These are phyloP conservation scores for Molossus molossus DNA, from an alignment of 2,797 vertebrate species.

Conservation along the genomic window DNA sequence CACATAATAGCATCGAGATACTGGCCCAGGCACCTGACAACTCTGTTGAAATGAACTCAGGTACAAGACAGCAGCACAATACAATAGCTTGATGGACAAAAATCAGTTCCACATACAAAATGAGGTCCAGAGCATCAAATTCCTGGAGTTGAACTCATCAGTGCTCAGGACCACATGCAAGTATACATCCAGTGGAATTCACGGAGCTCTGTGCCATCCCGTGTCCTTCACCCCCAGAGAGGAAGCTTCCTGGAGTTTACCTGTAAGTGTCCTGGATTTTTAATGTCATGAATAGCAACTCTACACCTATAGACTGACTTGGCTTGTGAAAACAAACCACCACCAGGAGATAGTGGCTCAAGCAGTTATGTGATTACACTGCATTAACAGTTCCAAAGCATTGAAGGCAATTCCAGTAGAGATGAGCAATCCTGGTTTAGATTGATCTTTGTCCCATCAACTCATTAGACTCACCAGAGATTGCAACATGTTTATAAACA, in stretches of 20 bases:
- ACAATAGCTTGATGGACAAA: not conserved
- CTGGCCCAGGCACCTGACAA: not conserved
- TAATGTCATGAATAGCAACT: not conserved
- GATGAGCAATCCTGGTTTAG: not conserved
- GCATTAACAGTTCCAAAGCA: conserved; percentile 25
- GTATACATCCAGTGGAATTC: not conserved
- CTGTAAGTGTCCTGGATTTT: not conserved
- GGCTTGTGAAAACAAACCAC: not conserved
- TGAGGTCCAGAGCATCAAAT: not conserved
- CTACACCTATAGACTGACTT: not conserved
- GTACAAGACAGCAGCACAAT: not conserved
- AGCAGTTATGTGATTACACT: not conserved
- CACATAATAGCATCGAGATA: not conserved
- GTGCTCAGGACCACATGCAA: not conserved
- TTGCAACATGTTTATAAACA: not conserved
- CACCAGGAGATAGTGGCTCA: not conserved
- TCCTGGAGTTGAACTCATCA: not conserved
- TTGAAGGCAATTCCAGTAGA: conserved; percentile 50
- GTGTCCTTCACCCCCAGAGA: not conserved
- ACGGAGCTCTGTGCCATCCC: not conserved
- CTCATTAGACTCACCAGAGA: conserved; percentile 64
- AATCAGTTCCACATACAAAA: not conserved
- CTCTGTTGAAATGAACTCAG: not conserved
- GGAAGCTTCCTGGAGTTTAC: not conserved
- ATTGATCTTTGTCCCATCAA: conserved; percentile 24